A percentile compares a stretch with the other conserved stretches of the same genome.
phyloP scores from a whole-genome alignment of 37 sponge, comb jelly and placozoan species.

The Mnemiopsis leidyi region DNA sequence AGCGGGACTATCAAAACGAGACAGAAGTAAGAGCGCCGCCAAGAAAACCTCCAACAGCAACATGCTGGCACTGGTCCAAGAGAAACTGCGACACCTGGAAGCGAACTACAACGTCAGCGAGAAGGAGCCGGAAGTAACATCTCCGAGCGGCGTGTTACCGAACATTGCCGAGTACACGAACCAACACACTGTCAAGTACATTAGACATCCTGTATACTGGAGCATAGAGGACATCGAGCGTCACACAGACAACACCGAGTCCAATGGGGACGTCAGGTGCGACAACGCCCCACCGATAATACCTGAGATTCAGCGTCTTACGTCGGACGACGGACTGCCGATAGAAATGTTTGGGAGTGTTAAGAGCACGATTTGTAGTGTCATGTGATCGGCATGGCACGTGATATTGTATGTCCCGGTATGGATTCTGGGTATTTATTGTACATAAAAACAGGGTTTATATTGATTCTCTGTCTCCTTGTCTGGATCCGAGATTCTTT shows the following conservation, averaged over 20 bases:
- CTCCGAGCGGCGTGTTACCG: slow-evolving; percentile 12
- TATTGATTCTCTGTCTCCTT: not conserved
- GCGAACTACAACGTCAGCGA: not conserved
- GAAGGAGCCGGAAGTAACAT: not conserved
- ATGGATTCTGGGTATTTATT: not conserved
- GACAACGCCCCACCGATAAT: not conserved
- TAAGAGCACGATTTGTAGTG: not conserved
- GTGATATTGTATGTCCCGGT: not conserved
- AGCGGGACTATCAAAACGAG: slow-evolving; percentile 17
- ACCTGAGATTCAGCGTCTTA: not conserved
- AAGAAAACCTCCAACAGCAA: not conserved
- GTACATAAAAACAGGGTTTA: not conserved
- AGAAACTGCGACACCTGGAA: slow-evolving; percentile 52
- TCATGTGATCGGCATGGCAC: not conserved
- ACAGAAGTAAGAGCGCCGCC: not conserved
- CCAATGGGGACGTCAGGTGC: not conserved
- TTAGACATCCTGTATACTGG: slow-evolving; percentile 21
- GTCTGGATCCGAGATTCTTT: not conserved
- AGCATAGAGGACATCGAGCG: slow-evolving; percentile 41
- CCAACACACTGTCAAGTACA: not conserved
- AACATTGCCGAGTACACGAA: slow-evolving; percentile 30
- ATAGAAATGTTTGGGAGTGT: slow-evolving; percentile 33
- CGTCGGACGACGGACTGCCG: slow-evolving; percentile 16
- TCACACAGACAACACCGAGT: not conserved
- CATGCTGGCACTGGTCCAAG: slow-evolving; percentile 33